Evolutionary conservation across 2,113 vertebrate species (phyloP), one percentile per base, ranked within the genome.

Genomic region (Coptodon bakossiorum): DNA sequence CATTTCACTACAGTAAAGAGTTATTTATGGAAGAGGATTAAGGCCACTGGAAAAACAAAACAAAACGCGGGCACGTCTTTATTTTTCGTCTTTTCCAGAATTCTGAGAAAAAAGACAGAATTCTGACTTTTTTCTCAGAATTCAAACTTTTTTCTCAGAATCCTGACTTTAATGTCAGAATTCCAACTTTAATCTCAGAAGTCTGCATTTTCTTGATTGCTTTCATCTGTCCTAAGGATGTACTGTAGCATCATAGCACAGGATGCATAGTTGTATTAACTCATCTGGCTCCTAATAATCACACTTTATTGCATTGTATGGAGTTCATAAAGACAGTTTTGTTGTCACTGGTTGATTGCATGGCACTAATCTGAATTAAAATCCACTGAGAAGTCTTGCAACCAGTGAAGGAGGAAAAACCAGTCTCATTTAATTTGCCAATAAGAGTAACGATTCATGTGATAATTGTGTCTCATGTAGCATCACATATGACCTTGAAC

Each of bases 141-240:
- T 48, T 16, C 14, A 0, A 1, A 14, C 1, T 1, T 43, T 45
- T 3, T 5, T 6, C 1, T 45, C 6, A 7, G 1, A 45, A 48
- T 45, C 0, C 14, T 0, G 0, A 4, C 6, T 48, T 48, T 4
- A 2, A 1, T 48, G 2, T 14, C 2, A 0, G 11, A 12, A 5
- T 40, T 5, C 5, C 1, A 1, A 6, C 13, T 45, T 45, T 45
- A 1, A 1, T 17, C 7, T 17, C 16, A 13, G 3, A 43, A 14
- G 1, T 73, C 40, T 27, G 22, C 0, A 0, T 48, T 54, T 54
- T 4, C 13, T 38, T 14, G 14, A n/a, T 13, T 54, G 14, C 24
- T 38, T 81, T 43, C 2, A 81, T 43, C 53, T 43, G 9, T 27
- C 10, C 14, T 6, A 38, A 17, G 0, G 0, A 7, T 40, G 43